Percentiles rank a stretch among this genome's conserved stretches.
Conservation (phyloP, 2,797 vertebrate genomes). For the Hemibagrus guttatus region DNA sequence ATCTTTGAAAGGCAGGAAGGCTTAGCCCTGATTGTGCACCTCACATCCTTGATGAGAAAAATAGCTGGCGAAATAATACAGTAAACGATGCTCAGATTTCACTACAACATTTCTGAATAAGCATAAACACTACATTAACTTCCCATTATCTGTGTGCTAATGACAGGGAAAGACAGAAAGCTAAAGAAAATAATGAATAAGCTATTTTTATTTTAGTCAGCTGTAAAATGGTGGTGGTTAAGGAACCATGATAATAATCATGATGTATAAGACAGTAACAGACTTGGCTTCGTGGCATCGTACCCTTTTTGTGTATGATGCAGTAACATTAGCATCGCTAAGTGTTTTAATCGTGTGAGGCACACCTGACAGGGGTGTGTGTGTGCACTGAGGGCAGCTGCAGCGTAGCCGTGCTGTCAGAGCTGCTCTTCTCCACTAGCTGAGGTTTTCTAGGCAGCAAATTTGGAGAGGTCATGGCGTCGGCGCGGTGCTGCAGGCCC, state of each 20-base stretch:
- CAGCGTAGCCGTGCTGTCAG: slow-evolving; percentile 93
- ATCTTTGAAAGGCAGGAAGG: not conserved
- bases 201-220: not conserved
- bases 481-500: slow-evolving; percentile 92
- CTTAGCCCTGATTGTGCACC: not conserved
- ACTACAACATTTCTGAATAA: not conserved
- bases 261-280: not conserved
- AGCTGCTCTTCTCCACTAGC: slow-evolving; percentile 91
- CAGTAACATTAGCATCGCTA: too few relatives aligned
- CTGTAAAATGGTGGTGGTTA: not conserved
- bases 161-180: not conserved
- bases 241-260: not conserved
- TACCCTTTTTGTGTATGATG: not conserved
- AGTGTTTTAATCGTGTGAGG: not conserved
- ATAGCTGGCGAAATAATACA: not conserved
- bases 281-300: not conserved
- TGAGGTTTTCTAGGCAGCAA: slow-evolving; percentile 90
- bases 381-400: slow-evolving; percentile 89
- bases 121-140: not conserved
- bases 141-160: not conserved
- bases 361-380: slow-evolving; percentile 89
- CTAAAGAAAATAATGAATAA: not conserved
- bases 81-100: not conserved
- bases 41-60: not conserved
- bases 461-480: slow-evolving; percentile 90